phyloP scores from a whole-genome alignment of 2,888 invertebrate genomes.

The Hypomecis punctinalis region DNA sequence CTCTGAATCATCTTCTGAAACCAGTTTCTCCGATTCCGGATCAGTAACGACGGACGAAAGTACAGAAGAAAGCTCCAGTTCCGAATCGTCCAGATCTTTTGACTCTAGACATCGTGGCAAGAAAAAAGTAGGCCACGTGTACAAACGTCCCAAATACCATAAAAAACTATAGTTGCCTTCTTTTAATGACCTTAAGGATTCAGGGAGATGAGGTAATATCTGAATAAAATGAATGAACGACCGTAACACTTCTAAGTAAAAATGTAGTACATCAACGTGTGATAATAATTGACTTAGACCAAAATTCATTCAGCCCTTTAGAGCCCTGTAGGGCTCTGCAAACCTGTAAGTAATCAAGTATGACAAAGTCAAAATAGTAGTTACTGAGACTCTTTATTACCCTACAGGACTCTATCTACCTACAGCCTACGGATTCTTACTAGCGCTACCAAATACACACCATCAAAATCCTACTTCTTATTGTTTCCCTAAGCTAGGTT shows the following conservation, averaged over 20 bases:
- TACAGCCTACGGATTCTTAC: no score
- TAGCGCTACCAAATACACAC: no score
- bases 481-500: no score
- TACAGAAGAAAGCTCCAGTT: background rate
- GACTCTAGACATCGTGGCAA: background rate
- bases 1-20: no score
- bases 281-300: background rate
- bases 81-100: slow-evolving; percentile 1
- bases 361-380: no score
- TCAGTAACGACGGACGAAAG: background rate
- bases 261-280: background rate
- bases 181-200: background rate
- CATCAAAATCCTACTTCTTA: no score
- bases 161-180: slow-evolving; percentile 8
- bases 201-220: background rate
- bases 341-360: no score
- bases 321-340: no score
- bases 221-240: slow-evolving; percentile 2
- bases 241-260: background rate
- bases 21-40: no score
- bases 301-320: no score
- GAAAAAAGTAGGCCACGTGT: slow-evolving; percentile 16
- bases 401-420: no score
- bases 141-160: slow-evolving; percentile 8
- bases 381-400: no score